Conservation (phyloP, 2,888 invertebrate genomes). For the Ochropleura leucogaster region DNA sequence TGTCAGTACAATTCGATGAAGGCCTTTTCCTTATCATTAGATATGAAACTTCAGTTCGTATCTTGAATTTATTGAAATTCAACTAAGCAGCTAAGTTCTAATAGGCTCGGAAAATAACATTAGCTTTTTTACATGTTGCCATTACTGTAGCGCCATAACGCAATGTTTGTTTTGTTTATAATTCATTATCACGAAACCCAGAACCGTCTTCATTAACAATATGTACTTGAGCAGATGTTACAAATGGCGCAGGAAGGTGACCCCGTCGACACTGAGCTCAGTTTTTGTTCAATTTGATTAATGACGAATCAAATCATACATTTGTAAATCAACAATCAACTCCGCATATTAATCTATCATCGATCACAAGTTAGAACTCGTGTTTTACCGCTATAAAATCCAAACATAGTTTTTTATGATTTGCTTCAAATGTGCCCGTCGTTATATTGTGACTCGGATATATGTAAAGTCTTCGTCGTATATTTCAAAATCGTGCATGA, state of each 20-base stretch:
- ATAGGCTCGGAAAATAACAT: neutral
- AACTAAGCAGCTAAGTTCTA: slow-evolving; percentile 7
- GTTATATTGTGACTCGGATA: slow-evolving; percentile 40
- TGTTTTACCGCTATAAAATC: slow-evolving; percentile 64
- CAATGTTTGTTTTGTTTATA: slow-evolving; percentile 1
- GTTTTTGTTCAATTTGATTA: slow-evolving; percentile 66
- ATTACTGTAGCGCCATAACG: slow-evolving; percentile 9
- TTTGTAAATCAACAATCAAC: slow-evolving; percentile 64
- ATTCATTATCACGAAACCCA: slow-evolving; percentile 35
- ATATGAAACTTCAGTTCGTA: slow-evolving; percentile 4
- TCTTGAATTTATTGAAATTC: slow-evolving; percentile 16
- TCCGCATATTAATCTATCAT: slow-evolving; percentile 62
- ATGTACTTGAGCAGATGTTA: slow-evolving; percentile 69
- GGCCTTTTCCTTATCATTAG: slow-evolving; percentile 31
- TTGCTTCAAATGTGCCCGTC: slow-evolving; percentile 32
- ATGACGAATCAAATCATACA: slow-evolving; percentile 63
- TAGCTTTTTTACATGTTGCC: neutral
- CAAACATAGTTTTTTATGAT: slow-evolving; percentile 49
- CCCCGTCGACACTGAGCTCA: slow-evolving; percentile 68
- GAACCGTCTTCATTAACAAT: slow-evolving; percentile 46
- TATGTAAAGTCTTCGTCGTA: slow-evolving; percentile 34
- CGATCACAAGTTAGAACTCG: slow-evolving; percentile 53
- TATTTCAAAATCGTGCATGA: slow-evolving; percentile 31
- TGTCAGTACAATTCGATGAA: slow-evolving; percentile 40
- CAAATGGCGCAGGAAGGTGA: slow-evolving; percentile 69